Base-by-base conservation (phyloP, 1,140 invertebrate genomes). In the Macrosteles quadrilineatus region DNA sequence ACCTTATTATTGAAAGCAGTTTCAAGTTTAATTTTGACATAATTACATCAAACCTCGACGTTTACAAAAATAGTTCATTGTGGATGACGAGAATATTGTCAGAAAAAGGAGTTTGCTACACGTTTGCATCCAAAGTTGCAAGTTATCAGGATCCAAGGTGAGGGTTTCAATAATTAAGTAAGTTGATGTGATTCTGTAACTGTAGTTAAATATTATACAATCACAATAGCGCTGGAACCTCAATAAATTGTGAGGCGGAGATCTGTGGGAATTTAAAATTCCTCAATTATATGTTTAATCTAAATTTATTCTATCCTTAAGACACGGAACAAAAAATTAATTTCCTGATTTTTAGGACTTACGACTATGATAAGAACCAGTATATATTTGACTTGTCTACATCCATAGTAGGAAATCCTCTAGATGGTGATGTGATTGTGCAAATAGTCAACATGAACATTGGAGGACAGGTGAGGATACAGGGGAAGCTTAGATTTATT, bases 391-490 rank as follows among this genome's bases (percentile, higher is more conserved):
- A n/a, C n/a, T n/a, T n/a, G n/a, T n/a, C n/a, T n/a, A n/a, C 53
- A 3, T 21, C 83, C 1, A 84, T 89, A n/a, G 85, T 81, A 12
- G 85, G 89, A 1, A 87, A 88, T 80, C 87, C 87, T 0, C 73
- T 90, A 4, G 87, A 90, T 75, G 88, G 88, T 1, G 88, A 90
- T 78, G 85, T 88, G 17, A 89, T 89, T 75, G 85, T 86, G 0
- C 87, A 89, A 76, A 82, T 88, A n/a, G 85, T 88, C n/a, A 88
- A 88, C 68, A 81, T 89, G 50, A 86, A 86, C 0, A 85, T 84
- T 1, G 82, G 84, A 21, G 89, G 87, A 74, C 81, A 84, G 75
- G 86, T 87, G 78, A 82, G 77, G 78, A 53, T 27, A 47, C 62
- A 2, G 29, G 6, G 6, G 36, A 17, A 40, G 36, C 6, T 40